phyloP scores from a whole-genome alignment of 2,797 vertebrate genomes.

The Neosalanx taihuensis region DNA sequence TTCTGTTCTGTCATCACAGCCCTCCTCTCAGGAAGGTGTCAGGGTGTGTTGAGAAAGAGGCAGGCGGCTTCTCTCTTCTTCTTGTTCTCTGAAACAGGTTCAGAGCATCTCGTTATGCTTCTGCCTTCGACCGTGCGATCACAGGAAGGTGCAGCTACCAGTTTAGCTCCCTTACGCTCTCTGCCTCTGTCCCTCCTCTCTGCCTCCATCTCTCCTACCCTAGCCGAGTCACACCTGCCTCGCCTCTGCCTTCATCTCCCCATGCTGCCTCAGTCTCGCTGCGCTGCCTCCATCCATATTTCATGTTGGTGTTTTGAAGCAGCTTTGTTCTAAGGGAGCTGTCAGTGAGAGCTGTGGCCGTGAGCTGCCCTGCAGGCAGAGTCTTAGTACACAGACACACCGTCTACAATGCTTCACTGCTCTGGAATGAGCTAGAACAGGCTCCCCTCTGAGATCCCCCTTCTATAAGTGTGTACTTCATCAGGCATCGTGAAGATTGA shows the following conservation, averaged over 20 bases:
- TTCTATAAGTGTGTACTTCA: too few species aligned
- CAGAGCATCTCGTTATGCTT: background rate
- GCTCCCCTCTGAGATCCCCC: too few species aligned
- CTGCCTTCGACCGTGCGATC: background rate
- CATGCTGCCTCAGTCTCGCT: background rate
- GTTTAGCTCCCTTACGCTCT: background rate
- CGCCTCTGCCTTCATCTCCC: background rate
- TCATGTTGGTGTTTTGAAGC: background rate
- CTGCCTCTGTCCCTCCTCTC: background rate
- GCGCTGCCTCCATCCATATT: background rate
- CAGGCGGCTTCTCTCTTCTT: background rate
- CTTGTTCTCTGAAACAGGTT: background rate
- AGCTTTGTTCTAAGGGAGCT: background rate
- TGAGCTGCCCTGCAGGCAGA: background rate
- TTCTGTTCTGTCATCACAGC: slow-evolving; percentile 11
- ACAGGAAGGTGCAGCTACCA: background rate
- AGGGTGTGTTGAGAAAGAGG: background rate
- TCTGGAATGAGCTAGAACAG: too few species aligned
- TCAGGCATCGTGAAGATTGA: too few species aligned
- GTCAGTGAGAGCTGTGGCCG: background rate
- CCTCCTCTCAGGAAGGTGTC: slow-evolving; percentile 16
- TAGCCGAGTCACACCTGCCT: background rate
- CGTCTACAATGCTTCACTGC: background rate
- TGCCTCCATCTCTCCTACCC: background rate
- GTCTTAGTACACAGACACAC: background rate